Evolutionary conservation across 2,888 invertebrate species (phyloP).

Genomic region (Megamerina dolium): DNA sequence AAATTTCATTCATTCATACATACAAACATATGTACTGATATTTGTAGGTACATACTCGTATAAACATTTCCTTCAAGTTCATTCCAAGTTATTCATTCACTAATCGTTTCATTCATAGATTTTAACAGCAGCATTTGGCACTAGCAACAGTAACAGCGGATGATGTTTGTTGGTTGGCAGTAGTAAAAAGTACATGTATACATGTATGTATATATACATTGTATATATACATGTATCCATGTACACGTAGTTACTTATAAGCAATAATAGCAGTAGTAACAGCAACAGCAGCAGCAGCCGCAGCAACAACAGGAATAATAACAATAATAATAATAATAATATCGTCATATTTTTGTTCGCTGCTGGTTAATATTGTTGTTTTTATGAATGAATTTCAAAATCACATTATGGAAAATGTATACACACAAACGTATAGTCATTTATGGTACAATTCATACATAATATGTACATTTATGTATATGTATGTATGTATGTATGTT

Average conservation of each 20-base stretch:
- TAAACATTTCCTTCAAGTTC: neutral
- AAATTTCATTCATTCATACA: neutral
- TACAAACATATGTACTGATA: neutral
- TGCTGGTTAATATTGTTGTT: no score
- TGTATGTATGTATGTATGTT: slow-evolving; percentile 2
- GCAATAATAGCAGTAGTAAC: neutral
- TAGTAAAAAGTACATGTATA: no score
- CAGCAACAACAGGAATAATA: neutral
- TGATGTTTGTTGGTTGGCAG: no score
- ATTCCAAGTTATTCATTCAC: neutral
- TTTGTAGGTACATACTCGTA: neutral
- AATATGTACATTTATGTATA: no score
- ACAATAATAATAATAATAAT: no score
- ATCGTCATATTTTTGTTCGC: no score
- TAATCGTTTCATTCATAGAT: neutral
- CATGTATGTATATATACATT: no score
- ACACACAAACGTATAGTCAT: no score
- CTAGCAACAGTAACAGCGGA: neutral
- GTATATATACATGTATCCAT: neutral
- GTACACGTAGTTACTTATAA: neutral
- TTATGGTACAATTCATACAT: no score
- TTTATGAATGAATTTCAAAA: no score
- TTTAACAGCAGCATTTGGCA: neutral
- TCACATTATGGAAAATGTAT: no score
- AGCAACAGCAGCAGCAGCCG: slow-evolving; percentile 1